Conservation (phyloP, 2,797 vertebrate species). For the Enteromius unitaeniatus region DNA sequence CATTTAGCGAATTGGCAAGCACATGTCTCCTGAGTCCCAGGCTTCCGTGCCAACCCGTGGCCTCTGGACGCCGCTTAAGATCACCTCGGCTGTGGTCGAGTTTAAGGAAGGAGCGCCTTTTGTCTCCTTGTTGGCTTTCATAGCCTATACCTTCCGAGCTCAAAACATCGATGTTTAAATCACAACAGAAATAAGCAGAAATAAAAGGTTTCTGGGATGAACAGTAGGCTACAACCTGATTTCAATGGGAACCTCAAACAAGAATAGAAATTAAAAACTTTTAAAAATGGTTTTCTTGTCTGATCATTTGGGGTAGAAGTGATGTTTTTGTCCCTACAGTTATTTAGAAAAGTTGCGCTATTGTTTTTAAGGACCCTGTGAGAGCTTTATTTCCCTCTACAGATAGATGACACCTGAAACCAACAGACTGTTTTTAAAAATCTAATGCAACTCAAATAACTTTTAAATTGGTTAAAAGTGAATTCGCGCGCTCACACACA, state of each 20-base stretch:
- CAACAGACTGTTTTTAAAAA: neutral
- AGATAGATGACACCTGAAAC: neutral
- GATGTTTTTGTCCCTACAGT: too few relatives aligned
- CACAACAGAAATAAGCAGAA: neutral
- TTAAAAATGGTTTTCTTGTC: neutral
- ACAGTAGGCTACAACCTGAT: neutral
- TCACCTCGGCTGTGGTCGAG: slow-evolving; percentile 54
- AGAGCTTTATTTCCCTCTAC: neutral
- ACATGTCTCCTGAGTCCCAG: slow-evolving; percentile 60
- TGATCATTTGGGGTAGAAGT: neutral
- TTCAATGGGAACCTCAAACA: neutral
- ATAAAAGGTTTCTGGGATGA: neutral
- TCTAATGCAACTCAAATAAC: neutral
- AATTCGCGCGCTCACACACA: neutral
- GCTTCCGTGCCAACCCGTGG: slow-evolving; percentile 67
- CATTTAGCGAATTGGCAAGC: slow-evolving; percentile 83
- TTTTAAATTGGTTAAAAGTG: neutral
- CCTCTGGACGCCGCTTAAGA: slow-evolving; percentile 59
- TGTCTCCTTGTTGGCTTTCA: slow-evolving; percentile 47
- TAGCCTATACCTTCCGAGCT: slow-evolving; percentile 36
- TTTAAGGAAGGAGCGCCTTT: slow-evolving; percentile 59
- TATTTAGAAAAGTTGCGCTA: neutral
- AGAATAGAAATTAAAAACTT: neutral
- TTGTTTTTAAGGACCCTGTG: neutral
- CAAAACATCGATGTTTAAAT: slow-evolving; percentile 15